Base-by-base conservation (phyloP, 2,888 invertebrate genomes). In the Coenonympha arcania region DNA sequence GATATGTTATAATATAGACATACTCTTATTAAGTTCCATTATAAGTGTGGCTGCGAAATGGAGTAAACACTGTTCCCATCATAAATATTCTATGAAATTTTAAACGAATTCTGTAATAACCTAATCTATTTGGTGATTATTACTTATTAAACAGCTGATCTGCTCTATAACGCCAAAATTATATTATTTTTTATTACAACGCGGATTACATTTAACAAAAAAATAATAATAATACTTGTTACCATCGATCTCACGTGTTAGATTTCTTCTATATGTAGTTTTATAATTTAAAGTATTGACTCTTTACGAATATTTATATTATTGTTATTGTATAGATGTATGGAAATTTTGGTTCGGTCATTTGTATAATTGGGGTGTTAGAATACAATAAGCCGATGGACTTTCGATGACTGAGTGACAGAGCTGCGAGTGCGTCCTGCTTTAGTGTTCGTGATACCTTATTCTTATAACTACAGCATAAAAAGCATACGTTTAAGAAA, bases 331-430 rank as follows among this genome's bases (percentile, higher is more conserved):
- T 80, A 79, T 82, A 81, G 78, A 68, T 65, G 73, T 80, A 76
- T 72, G 71, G 62, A 64, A 73, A 73, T 74, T 83, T 83, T 71
- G 56, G 71, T 82, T 82, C 64, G 65, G 73, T 79, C 68, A 73
- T 82, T 76, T 77, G 69, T 78, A n/a, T n/a, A 73, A 71, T 74
- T 73, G 78, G 76, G 77, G 75, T 79, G 79, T 79, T 79, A 78
- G 76, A 68, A 71, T 77, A 76, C 70, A 76, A 67, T 68, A 67
- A 66, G 84, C 86, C 86, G 86, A 85, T 86, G 85, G 83, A 85
- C 85, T 85, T 85, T 85, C 84, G 62, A 84, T 84, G 84, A 76
- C 76, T 77, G 81, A 78, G 73, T 74, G 78, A 66, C 70, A 74
- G 68, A 68, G 64, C 55, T 57, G 59, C 69, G 58, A 69, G 73